These are phyloP conservation scores for Perizoma flavofasciatum DNA, from an alignment of 2,888 invertebrate genomes.

Conservation along the genomic window DNA sequence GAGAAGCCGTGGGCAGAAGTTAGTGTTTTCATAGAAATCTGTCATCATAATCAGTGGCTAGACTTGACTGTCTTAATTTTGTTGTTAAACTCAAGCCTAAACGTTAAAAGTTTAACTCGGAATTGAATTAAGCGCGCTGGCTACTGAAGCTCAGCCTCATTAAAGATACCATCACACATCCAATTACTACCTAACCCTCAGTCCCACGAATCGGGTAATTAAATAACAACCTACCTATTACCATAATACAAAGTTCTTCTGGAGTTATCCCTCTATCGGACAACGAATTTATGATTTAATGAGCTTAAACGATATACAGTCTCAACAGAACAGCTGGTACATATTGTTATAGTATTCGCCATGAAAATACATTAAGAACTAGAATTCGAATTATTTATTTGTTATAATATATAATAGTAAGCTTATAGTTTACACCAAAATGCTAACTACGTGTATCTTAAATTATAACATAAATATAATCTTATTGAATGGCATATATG, in stretches of 20 bases:
- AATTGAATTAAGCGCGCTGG: no score
- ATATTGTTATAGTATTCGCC: background rate
- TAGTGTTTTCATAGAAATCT: no score
- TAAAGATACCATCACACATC: slow-evolving; percentile 14
- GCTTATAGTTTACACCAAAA: no score
- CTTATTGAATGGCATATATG: no score
- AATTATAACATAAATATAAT: no score
- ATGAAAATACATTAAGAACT: background rate
- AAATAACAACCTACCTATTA: slow-evolving; percentile 33
- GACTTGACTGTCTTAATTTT: no score
- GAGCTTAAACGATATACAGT: slow-evolving; percentile 31
- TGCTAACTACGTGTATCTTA: no score
- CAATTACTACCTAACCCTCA: slow-evolving; percentile 12
- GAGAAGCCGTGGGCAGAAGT: no score
- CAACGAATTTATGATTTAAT: slow-evolving; percentile 63
- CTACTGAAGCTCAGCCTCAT: background rate
- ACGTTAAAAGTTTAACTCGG: no score
- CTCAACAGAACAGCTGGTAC: slow-evolving; percentile 2
- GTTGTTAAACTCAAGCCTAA: no score
- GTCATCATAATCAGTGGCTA: no score
- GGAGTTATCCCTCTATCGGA: slow-evolving; percentile 44
- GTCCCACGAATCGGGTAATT: slow-evolving; percentile 28
- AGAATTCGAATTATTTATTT: background rate
- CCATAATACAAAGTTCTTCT: slow-evolving; percentile 43
- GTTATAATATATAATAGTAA: background rate